Conservation (phyloP, 1,140 invertebrate species). For the Lasioglossum baleicum region DNA sequence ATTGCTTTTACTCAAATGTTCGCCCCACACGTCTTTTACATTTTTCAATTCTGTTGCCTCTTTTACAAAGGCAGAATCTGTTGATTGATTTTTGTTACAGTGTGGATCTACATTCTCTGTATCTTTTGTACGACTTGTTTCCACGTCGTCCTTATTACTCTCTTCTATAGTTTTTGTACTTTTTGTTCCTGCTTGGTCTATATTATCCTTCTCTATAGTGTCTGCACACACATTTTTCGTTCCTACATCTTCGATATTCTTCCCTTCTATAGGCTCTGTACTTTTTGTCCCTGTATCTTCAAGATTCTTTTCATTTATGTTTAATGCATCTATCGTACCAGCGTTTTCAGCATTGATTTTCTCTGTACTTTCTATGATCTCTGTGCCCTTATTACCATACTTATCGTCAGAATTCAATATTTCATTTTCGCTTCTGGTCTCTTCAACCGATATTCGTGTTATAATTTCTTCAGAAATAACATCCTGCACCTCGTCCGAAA, state of each 20-base stretch:
- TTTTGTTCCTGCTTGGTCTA: no score
- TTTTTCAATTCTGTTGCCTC: slow-evolving; percentile 58
- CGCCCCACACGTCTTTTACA: slow-evolving; percentile 81
- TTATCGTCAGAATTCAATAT: no score
- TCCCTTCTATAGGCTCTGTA: neutral
- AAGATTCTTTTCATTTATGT: no score
- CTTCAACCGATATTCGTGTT: slow-evolving; percentile 7
- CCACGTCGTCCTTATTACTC: no score
- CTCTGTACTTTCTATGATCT: no score
- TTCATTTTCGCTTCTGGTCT: neutral
- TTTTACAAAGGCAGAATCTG: neutral
- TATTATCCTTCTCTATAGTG: slow-evolving; percentile 40
- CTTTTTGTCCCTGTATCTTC: neutral
- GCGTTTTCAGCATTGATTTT: no score
- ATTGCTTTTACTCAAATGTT: slow-evolving; percentile 80
- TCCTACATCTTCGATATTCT: neutral
- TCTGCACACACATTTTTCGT: slow-evolving; percentile 44
- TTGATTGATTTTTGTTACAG: slow-evolving; percentile 59
- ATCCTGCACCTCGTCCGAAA: slow-evolving; percentile 59
- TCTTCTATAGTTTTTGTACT: no score
- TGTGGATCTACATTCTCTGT: slow-evolving; percentile 60
- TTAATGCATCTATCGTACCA: no score
- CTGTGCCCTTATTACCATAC: no score
- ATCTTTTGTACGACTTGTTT: slow-evolving; percentile 9
- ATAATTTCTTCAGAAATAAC: slow-evolving; percentile 56